Percentiles rank a stretch among this genome's conserved stretches.
Evolutionary conservation across 2,797 vertebrate genomes (phyloP).

Genomic region (Neosalanx taihuensis): DNA sequence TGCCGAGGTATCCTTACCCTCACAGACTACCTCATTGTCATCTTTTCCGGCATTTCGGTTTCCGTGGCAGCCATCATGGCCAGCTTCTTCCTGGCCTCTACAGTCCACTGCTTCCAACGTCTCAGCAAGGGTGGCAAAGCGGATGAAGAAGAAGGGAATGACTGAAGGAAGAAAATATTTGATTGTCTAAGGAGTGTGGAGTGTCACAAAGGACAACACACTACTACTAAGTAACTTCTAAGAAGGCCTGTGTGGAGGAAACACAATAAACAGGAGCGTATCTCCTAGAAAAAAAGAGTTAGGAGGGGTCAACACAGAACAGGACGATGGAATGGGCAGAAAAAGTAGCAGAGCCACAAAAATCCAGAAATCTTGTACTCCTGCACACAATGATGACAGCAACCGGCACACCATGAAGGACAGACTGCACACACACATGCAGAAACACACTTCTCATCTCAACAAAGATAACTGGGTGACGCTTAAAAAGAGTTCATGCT

Average conservation of each 20-base stretch:
- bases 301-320: not conserved
- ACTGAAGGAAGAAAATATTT: conserved; percentile 55
- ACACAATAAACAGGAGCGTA: not conserved
- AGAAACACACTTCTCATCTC: not conserved
- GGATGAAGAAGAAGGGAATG: conserved; percentile 81
- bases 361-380: conserved; percentile 15
- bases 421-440: not conserved
- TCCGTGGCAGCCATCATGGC: conserved; percentile 87
- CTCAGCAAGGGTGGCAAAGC: conserved; percentile 81
- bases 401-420: not conserved
- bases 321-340: not conserved
- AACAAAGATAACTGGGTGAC: conserved; percentile 32
- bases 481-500: conserved; percentile 41
- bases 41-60: conserved; percentile 89
- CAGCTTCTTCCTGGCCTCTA: conserved; percentile 90
- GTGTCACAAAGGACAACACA: conserved; percentile 2
- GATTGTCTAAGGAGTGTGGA: not conserved
- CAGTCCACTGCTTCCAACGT: conserved; percentile 89
- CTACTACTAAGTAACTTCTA: not conserved
- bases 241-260: not conserved
- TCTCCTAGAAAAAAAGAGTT: not conserved
- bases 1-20: conserved; percentile 83
- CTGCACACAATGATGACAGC: not conserved
- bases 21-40: conserved; percentile 88
- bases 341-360: conserved; percentile 6